These are phyloP conservation scores for Scatophagus argus DNA, from an alignment of 2,113 vertebrate genomes.

Conservation along the genomic window DNA sequence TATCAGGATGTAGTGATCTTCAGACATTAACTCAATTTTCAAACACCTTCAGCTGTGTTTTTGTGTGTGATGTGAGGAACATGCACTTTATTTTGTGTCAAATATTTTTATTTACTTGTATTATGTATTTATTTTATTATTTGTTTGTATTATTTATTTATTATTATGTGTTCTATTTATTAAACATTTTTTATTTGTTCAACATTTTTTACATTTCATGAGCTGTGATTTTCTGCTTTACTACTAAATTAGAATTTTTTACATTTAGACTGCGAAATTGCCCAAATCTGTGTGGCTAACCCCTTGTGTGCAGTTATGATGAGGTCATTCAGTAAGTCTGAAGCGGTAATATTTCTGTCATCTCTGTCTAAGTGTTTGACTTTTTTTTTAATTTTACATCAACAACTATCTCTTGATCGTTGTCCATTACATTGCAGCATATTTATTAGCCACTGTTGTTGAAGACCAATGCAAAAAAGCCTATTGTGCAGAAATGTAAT, in stretches of 20 bases:
- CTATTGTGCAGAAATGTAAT: slow-evolving; percentile 74
- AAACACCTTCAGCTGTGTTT: slow-evolving; percentile 45
- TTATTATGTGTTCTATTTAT: slow-evolving; percentile 69
- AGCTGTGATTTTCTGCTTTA: slow-evolving; percentile 37
- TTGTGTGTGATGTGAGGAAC: slow-evolving; percentile 54
- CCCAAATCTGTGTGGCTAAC: slow-evolving; percentile 51
- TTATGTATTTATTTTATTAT: slow-evolving; percentile 30
- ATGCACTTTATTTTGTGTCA: slow-evolving; percentile 82
- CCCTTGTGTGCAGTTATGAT: slow-evolving; percentile 41
- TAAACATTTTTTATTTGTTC: slow-evolving; percentile 54
- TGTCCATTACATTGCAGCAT: slow-evolving; percentile 52
- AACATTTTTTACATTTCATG: slow-evolving; percentile 6
- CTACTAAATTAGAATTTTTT: slow-evolving; percentile 42
- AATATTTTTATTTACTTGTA: slow-evolving; percentile 48
- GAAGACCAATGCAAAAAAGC: slow-evolving; percentile 75
- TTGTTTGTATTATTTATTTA: slow-evolving; percentile 58
- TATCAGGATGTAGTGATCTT: slow-evolving; percentile 16
- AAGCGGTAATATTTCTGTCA: slow-evolving; percentile 49
- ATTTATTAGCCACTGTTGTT: slow-evolving; percentile 71
- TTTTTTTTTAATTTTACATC: slow-evolving; percentile 44
- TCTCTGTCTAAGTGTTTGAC: slow-evolving; percentile 47
- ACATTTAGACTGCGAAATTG: slow-evolving; percentile 34
- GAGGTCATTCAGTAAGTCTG: slow-evolving; percentile 37
- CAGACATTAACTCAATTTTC: slow-evolving; percentile 22
- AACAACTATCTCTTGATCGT: slow-evolving; percentile 44